Evolutionary conservation across 1,140 invertebrate genomes (phyloP).

Genomic region (Apolygus lucorum): DNA sequence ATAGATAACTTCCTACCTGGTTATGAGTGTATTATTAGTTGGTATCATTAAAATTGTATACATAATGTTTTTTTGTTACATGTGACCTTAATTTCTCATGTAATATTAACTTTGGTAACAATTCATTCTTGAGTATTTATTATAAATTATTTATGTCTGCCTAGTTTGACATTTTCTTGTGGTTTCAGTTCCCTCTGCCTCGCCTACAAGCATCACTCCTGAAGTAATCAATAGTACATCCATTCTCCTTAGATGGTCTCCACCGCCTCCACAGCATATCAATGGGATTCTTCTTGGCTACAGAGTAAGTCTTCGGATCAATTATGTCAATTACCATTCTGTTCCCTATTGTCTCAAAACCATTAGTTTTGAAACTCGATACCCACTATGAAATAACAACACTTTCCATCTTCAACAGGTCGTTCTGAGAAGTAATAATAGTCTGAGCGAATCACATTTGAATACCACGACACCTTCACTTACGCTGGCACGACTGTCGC

Average conservation of each 20-base stretch:
- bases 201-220: conserved; percentile 68
- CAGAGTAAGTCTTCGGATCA: conserved; percentile 48
- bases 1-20: too few relatives aligned
- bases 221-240: conserved; percentile 73
- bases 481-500: conserved; percentile 59
- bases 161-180: conserved; percentile 23
- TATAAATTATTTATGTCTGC: too few relatives aligned
- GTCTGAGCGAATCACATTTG: conserved; percentile 57
- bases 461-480: conserved; percentile 62
- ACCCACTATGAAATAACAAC: background rate
- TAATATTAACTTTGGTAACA: too few relatives aligned
- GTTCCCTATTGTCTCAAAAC: too few relatives aligned
- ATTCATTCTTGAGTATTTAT: background rate
- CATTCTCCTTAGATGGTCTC: conserved; percentile 66
- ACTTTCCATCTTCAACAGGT: conserved; percentile 40
- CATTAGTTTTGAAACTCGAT: background rate
- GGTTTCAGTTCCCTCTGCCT: conserved; percentile 57
- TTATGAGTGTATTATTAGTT: too few relatives aligned
- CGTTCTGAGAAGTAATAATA: conserved; percentile 47
- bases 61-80: too few relatives aligned
- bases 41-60: too few relatives aligned
- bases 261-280: conserved; percentile 63
- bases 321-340: too few relatives aligned
- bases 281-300: conserved; percentile 76
- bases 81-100: too few relatives aligned